phyloP scores from a whole-genome alignment of 2,113 vertebrate species.

The Poecilia latipinna region DNA sequence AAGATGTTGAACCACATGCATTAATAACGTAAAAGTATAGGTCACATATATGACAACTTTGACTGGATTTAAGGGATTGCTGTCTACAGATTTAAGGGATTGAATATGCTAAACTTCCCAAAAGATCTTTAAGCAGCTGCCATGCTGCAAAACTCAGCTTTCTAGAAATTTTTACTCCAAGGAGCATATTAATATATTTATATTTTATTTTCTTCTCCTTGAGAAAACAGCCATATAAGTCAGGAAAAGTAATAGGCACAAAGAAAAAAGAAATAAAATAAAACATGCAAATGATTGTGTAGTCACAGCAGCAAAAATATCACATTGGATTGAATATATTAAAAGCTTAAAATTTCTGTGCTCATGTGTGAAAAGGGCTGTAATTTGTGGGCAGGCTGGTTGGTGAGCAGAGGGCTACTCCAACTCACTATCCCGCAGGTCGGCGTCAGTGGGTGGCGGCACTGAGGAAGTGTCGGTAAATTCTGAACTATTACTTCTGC shows the following conservation, averaged over 20 bases:
- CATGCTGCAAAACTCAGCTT: background rate
- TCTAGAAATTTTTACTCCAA: background rate
- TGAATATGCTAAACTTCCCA: background rate
- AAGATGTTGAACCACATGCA: too few species aligned
- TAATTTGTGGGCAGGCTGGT: constrained; percentile 24
- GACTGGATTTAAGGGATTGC: background rate
- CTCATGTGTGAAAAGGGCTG: constrained; percentile 51
- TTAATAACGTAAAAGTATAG: background rate
- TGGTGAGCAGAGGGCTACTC: constrained; percentile 74
- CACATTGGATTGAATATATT: background rate
- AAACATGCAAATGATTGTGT: too few species aligned
- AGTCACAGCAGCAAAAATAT: background rate
- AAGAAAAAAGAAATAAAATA: too few species aligned
- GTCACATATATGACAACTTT: background rate
- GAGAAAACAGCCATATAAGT: background rate
- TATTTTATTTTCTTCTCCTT: background rate
- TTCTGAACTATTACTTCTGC: constrained; percentile 84
- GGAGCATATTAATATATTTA: too few species aligned
- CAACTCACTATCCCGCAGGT: constrained; percentile 91
- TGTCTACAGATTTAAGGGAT: background rate
- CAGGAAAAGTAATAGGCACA: background rate
- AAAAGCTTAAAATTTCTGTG: background rate
- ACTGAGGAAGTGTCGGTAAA: constrained; percentile 86
- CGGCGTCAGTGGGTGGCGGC: constrained; percentile 87
- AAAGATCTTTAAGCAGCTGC: background rate